These are phyloP conservation scores for Stercorarius parasiticus DNA, from an alignment of 2,113 vertebrate species.

Conservation along the genomic window DNA sequence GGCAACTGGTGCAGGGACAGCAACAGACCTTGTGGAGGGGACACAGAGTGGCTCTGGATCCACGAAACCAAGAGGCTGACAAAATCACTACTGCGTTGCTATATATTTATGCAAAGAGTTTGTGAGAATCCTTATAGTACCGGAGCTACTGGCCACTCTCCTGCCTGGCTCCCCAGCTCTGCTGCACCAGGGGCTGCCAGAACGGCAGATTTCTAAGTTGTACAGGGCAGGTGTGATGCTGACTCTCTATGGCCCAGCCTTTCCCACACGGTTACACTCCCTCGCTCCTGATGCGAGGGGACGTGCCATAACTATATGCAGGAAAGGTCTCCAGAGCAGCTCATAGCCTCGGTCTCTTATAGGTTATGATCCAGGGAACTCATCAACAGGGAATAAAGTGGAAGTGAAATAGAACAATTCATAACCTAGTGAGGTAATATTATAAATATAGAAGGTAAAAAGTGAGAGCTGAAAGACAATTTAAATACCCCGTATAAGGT, in stretches of 20 bases:
- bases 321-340: not conserved
- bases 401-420: not conserved
- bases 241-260: not conserved
- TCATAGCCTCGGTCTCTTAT: not conserved
- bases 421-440: not conserved
- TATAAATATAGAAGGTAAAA: not conserved
- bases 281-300: not conserved
- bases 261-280: too few species aligned
- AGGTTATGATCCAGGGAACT: not conserved
- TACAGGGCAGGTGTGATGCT: not conserved
- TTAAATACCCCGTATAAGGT: not conserved
- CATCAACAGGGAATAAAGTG: not conserved
- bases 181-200: too few species aligned
- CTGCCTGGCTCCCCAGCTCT: not conserved
- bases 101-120: not conserved
- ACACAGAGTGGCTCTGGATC: not conserved
- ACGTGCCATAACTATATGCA: rapidly evolving
- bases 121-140: not conserved
- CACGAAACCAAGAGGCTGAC: not conserved
- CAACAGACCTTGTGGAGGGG: rapidly evolving
- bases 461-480: not conserved
- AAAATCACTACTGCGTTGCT: not conserved
- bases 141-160: rapidly evolving
- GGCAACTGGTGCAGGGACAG: not conserved
- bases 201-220: not conserved